Conservation (phyloP, 2,888 invertebrate species). For the Sepiola atlantica region DNA sequence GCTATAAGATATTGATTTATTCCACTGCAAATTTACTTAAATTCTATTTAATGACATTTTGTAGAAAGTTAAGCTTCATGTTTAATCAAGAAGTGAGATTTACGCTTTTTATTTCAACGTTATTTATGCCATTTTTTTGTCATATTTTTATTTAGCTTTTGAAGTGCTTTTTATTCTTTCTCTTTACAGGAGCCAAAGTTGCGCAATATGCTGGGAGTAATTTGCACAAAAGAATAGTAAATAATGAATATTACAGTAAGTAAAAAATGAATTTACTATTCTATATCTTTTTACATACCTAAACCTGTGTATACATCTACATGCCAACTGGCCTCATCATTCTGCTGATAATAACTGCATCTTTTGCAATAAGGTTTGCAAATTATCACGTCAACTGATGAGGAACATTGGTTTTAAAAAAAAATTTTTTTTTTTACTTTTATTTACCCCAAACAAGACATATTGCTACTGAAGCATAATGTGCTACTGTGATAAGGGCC, state of each 20-base stretch:
- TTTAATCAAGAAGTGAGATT: not conserved
- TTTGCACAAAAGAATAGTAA: constrained; percentile 92
- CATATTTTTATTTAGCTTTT: not conserved
- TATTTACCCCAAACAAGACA: too few relatives aligned
- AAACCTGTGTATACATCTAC: too few relatives aligned
- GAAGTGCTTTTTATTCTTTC: not conserved
- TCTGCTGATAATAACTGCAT: too few relatives aligned
- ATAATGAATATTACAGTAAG: constrained; percentile 42
- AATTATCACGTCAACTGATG: too few relatives aligned
- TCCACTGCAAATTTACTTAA: not conserved
- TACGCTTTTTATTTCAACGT: not conserved
- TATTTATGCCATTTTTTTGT: not conserved
- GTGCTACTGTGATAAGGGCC: too few relatives aligned
- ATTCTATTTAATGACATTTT: not conserved
- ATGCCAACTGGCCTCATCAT: too few relatives aligned
- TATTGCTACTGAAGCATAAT: too few relatives aligned
- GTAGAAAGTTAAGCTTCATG: not conserved
- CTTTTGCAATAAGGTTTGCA: too few relatives aligned
- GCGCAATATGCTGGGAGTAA: constrained; percentile 96
- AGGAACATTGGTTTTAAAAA: too few relatives aligned
- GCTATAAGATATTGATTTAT: not conserved
- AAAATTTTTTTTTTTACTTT: too few relatives aligned
- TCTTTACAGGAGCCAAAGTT: constrained; percentile 84
- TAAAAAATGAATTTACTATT: not conserved
- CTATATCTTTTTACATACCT: too few relatives aligned